phyloP scores from a whole-genome alignment of 2,797 vertebrate species.

The Scolopax bukidnonensis region DNA sequence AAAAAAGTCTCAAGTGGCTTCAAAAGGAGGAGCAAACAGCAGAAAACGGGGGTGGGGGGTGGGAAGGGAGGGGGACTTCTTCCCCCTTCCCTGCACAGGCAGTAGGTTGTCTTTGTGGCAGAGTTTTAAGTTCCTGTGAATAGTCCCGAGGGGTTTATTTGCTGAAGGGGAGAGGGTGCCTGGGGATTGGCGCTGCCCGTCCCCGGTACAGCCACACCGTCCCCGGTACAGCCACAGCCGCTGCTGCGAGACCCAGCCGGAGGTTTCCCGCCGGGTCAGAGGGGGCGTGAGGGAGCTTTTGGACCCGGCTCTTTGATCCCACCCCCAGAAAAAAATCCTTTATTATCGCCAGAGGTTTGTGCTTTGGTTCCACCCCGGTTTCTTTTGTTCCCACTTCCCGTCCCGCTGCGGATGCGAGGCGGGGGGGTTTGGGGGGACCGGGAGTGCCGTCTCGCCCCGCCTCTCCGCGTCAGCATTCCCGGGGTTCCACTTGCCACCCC shows the following conservation, averaged over 20 bases:
- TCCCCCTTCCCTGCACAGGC: background rate
- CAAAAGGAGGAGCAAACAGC: background rate
- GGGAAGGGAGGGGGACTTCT: background rate
- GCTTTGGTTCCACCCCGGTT: background rate
- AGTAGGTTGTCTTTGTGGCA: background rate
- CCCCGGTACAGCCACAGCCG: too few relatives aligned
- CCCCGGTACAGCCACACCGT: too few relatives aligned
- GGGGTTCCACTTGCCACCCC: accelerated
- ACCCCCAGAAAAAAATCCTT: background rate
- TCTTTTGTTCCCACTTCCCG: background rate
- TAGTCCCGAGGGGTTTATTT: background rate
- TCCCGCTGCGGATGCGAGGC: background rate
- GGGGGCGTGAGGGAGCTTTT: background rate
- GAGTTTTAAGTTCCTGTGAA: background rate
- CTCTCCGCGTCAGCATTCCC: background rate
- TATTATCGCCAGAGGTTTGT: background rate
- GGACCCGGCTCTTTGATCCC: background rate
- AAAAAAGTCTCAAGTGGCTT: background rate
- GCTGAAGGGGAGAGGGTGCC: background rate
- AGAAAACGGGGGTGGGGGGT: background rate
- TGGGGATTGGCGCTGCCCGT: background rate
- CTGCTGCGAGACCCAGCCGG: background rate
- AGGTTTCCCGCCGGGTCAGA: background rate
- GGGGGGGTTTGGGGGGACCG: background rate
- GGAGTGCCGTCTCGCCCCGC: accelerated